Evolutionary conservation across 2,797 vertebrate species (phyloP).

Genomic region (Artibeus lituratus): DNA sequence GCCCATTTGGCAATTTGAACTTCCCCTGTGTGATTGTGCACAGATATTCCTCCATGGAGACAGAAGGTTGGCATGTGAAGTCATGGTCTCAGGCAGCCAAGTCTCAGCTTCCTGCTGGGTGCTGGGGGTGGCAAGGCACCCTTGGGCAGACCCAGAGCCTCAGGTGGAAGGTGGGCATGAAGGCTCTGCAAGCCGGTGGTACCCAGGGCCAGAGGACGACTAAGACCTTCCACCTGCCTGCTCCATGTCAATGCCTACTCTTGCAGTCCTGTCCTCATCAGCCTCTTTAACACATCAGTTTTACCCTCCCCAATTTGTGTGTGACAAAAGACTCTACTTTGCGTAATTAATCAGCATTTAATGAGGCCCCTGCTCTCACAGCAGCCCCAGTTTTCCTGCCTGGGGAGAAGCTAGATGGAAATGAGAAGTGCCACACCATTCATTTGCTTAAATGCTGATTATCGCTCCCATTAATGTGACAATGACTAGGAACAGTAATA

Average conservation of each 20-base stretch:
- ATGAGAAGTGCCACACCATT: not conserved
- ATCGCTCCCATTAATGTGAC: not conserved
- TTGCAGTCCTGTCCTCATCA: not conserved
- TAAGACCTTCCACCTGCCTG: not conserved
- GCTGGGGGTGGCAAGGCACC: not conserved
- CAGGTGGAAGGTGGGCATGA: too few species aligned
- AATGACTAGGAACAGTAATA: not conserved
- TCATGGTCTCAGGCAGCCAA: not conserved
- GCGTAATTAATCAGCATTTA: constrained; percentile 44
- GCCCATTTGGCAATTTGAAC: not conserved
- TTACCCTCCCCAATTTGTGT: not conserved
- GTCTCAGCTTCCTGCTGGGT: not conserved
- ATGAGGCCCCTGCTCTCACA: not conserved
- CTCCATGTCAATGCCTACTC: not conserved
- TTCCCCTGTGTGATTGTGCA: not conserved
- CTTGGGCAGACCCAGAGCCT: not conserved
- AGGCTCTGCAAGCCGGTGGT: not conserved
- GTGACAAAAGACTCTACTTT: constrained; percentile 10
- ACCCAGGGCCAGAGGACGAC: accelerated
- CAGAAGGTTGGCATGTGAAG: not conserved
- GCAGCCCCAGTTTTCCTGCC: not conserved
- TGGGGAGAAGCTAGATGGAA: not conserved
- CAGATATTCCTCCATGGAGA: not conserved
- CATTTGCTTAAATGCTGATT: not conserved
- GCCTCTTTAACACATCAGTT: not conserved